These are phyloP conservation scores for Perdita meconis DNA, from an alignment of 2,888 invertebrate species.

Conservation along the genomic window DNA sequence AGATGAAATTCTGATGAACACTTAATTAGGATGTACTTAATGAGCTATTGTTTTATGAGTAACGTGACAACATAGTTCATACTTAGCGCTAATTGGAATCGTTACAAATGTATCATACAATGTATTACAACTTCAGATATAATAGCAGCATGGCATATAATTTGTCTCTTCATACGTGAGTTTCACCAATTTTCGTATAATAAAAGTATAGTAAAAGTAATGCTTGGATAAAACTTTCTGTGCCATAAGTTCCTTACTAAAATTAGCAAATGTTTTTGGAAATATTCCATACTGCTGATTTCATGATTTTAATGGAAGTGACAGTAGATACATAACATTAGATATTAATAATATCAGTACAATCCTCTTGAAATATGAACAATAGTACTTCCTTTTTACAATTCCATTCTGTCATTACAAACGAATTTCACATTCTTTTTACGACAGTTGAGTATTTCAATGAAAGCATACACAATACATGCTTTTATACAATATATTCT, in stretches of 20 bases:
- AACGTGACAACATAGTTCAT: slow-evolving; percentile 9
- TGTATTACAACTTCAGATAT: slow-evolving; percentile 17
- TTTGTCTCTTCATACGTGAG: slow-evolving; percentile 17
- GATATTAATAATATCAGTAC: slow-evolving; percentile 28
- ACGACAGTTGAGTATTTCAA: slow-evolving; percentile 46
- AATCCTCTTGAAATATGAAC: slow-evolving; percentile 30
- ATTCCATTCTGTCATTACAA: slow-evolving; percentile 29
- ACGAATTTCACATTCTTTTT: slow-evolving; percentile 2
- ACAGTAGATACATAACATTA: slow-evolving; percentile 36
- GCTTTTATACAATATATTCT: not conserved
- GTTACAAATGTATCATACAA: slow-evolving; percentile 46
- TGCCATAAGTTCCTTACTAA: not conserved
- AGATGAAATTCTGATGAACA: not conserved
- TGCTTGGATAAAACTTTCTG: no score
- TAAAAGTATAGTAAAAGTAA: not conserved
- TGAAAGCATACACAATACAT: slow-evolving; percentile 32
- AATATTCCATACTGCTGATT: slow-evolving; percentile 53
- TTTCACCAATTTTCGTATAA: not conserved
- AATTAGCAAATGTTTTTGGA: not conserved
- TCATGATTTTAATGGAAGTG: slow-evolving; percentile 19
- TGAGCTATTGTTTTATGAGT: slow-evolving; percentile 3
- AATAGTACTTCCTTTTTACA: slow-evolving; percentile 29
- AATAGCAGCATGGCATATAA: slow-evolving; percentile 54
- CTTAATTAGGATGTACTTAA: not conserved
- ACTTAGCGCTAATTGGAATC: slow-evolving; percentile 26